These are phyloP conservation scores for Xestobium rufovillosum DNA, from an alignment of 2,888 invertebrate species.

Conservation along the genomic window DNA sequence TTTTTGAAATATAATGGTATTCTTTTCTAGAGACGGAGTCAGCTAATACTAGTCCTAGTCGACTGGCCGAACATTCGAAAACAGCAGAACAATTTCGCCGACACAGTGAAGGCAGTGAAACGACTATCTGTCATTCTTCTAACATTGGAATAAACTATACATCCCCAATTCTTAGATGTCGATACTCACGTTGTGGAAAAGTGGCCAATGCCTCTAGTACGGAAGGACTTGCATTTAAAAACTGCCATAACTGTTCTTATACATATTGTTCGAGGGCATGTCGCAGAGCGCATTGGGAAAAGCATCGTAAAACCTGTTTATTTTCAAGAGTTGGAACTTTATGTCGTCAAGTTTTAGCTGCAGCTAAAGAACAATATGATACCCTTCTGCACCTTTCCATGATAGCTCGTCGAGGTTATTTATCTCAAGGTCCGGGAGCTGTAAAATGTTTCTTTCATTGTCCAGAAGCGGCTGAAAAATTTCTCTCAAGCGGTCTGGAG, in stretches of 20 bases:
- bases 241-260: slow-evolving; percentile 92
- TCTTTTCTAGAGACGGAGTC: slow-evolving; percentile 42
- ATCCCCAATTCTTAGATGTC: slow-evolving; percentile 52
- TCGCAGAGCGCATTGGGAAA: slow-evolving; percentile 86
- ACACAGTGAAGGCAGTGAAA: slow-evolving; percentile 58
- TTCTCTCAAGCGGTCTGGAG: slow-evolving; percentile 69
- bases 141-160: slow-evolving; percentile 56
- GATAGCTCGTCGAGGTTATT: slow-evolving; percentile 75
- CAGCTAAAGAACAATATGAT: slow-evolving; percentile 70
- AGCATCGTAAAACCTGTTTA: slow-evolving; percentile 82
- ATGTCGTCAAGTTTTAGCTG: slow-evolving; percentile 76
- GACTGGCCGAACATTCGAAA: slow-evolving; percentile 26
- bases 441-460: slow-evolving; percentile 87
- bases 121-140: slow-evolving; percentile 36
- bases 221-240: slow-evolving; percentile 78
- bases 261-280: slow-evolving; percentile 91
- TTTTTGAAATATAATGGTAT: slow-evolving; percentile 37
- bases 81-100: slow-evolving; percentile 45
- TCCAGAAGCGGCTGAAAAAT: slow-evolving; percentile 78
- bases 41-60: slow-evolving; percentile 44
- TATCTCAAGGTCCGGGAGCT: slow-evolving; percentile 80
- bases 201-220: slow-evolving; percentile 63
- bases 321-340: slow-evolving; percentile 85
- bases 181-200: slow-evolving; percentile 69
- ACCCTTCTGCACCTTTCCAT: slow-evolving; percentile 71